Percentiles rank a stretch among this genome's conserved stretches.
Evolutionary conservation across 1,140 invertebrate species (phyloP).

Genomic region (Drosophila lowei): DNA sequence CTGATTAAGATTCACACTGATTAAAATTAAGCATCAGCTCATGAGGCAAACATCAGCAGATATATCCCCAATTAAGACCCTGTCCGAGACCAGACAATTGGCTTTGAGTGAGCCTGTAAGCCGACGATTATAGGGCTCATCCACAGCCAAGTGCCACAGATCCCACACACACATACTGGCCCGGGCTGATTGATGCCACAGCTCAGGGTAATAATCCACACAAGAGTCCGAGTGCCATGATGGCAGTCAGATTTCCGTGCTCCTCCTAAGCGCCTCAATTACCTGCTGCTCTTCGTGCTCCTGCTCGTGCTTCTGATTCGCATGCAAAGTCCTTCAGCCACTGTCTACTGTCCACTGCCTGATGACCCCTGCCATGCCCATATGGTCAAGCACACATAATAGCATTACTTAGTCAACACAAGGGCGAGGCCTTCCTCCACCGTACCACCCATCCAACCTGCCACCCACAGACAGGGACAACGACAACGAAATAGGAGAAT

Average conservation of each 20-base stretch:
- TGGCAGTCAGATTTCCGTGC: conserved; percentile 18
- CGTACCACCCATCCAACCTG: no score
- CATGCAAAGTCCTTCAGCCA: conserved; percentile 27
- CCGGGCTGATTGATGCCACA: conserved; percentile 27
- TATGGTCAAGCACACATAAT: conserved; percentile 55
- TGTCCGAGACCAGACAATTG: conserved; percentile 20
- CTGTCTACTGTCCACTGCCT: conserved; percentile 13
- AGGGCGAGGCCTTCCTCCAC: conserved; percentile 18
- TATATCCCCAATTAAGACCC: background rate
- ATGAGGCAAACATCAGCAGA: background rate
- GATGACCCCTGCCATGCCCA: conserved; percentile 9
- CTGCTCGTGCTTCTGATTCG: conserved; percentile 3
- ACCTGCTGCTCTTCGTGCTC: conserved; percentile 30
- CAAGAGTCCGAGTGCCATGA: conserved; percentile 9
- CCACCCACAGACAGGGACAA: conserved; percentile 6
- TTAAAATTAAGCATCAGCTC: background rate
- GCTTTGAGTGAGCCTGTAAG: conserved; percentile 35
- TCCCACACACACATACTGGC: background rate
- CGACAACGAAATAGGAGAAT: background rate
- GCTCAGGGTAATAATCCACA: conserved; percentile 48
- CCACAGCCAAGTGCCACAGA: conserved; percentile 11
- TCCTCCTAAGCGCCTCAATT: conserved; percentile 56
- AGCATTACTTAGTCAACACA: conserved; percentile 42
- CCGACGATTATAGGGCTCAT: conserved; percentile 22
- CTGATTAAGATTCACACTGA: background rate